These are phyloP conservation scores for Sminthurides aquaticus DNA, from an alignment of 2,888 invertebrate species.

Conservation along the genomic window DNA sequence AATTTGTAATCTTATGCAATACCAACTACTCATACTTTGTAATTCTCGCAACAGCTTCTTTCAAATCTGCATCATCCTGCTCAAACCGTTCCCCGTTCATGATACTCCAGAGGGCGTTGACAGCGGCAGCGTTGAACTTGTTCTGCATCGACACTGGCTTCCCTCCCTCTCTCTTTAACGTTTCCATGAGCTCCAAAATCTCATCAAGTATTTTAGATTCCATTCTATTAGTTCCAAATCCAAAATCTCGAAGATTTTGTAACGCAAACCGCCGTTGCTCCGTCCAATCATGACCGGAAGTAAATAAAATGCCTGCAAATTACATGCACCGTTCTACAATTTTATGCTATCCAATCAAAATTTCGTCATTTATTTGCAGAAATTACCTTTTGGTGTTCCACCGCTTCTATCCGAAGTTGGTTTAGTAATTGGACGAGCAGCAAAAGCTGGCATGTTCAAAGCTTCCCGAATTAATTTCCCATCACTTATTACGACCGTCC, in stretches of 20 bases:
- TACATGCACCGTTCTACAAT: too few species aligned
- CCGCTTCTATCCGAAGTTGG: too few species aligned
- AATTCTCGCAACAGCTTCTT: background rate
- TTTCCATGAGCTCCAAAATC: slow-evolving; percentile 13
- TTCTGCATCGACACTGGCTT: slow-evolving; percentile 4
- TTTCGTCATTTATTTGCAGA: too few species aligned
- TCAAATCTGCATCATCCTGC: slow-evolving; percentile 1
- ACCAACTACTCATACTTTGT: background rate
- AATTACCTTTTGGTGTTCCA: too few species aligned
- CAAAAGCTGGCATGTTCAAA: too few species aligned
- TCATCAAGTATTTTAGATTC: slow-evolving; percentile 28
- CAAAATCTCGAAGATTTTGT: slow-evolving; percentile 20
- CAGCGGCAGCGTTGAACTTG: slow-evolving; percentile 3
- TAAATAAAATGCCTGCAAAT: slow-evolving; percentile 3
- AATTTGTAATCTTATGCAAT: too few species aligned
- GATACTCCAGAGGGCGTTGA: slow-evolving; percentile 12
- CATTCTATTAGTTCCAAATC: slow-evolving; percentile 21
- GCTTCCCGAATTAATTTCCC: too few species aligned
- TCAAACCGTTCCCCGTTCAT: slow-evolving; percentile 12
- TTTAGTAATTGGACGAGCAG: too few species aligned
- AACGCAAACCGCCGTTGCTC: background rate
- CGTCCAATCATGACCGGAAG: background rate
- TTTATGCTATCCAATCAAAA: too few species aligned
- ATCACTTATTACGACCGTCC: too few species aligned
- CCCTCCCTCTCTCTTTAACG: slow-evolving; percentile 7